A percentile compares a stretch with the other conserved stretches of the same genome.
Evolutionary conservation across 2,888 invertebrate genomes (phyloP).

Genomic region (Pachliopta kotzebuea): DNA sequence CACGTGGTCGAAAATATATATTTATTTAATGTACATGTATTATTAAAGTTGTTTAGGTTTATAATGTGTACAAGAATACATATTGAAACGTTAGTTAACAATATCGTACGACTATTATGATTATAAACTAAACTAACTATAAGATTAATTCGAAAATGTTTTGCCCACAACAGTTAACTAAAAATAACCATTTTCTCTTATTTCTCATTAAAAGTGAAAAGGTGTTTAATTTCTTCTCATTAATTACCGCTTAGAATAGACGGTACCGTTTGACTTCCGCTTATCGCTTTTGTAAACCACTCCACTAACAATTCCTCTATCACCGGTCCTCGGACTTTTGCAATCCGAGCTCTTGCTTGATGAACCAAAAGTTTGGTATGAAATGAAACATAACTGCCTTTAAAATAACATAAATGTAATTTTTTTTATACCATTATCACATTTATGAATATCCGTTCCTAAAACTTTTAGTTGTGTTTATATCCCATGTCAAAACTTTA

Average conservation of each 20-base stretch:
- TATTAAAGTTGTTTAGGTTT: too few relatives aligned
- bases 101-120: too few relatives aligned
- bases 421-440: not conserved
- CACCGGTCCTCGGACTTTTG: conserved; percentile 54
- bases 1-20: too few relatives aligned
- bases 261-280: conserved; percentile 16
- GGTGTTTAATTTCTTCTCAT: conserved; percentile 25
- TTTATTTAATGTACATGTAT: not conserved
- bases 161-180: not conserved
- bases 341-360: conserved; percentile 49
- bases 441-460: not conserved
- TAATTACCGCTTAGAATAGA: conserved; percentile 16
- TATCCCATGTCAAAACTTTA: too few relatives aligned
- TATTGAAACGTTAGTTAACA: too few relatives aligned
- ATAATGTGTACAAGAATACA: too few relatives aligned
- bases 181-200: conserved; percentile 21
- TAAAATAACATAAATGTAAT: not conserved
- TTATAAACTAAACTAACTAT: too few relatives aligned
- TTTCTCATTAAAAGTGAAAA: conserved; percentile 20
- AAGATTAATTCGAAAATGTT: too few relatives aligned
- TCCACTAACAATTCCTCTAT: conserved; percentile 36
- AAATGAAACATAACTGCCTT: not conserved
- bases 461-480: not conserved
- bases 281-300: conserved; percentile 9
- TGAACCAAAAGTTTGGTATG: conserved; percentile 35